These are phyloP conservation scores for Drosophila ananassae DNA, from an alignment of 1,140 invertebrate species.

Conservation along the genomic window DNA sequence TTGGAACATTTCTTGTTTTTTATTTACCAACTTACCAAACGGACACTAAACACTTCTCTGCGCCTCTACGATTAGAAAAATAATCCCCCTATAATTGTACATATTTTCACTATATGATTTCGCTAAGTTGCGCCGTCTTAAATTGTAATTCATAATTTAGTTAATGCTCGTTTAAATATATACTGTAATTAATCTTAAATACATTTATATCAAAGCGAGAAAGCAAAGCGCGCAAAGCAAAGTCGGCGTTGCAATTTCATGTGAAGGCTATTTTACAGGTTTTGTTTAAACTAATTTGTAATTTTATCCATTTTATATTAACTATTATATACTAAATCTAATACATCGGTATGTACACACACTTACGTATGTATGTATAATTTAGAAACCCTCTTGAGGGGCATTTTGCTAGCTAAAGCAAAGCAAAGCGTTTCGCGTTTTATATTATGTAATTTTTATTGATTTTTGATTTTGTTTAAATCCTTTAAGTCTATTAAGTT, in stretches of 20 bases:
- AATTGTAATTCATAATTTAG: constrained; percentile 61
- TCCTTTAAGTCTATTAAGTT: constrained; percentile 66
- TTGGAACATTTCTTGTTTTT: constrained; percentile 19
- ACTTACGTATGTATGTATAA: constrained; percentile 25
- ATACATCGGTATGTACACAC: constrained; percentile 34
- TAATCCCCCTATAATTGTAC: constrained; percentile 43
- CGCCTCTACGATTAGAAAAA: constrained; percentile 19
- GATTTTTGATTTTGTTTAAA: constrained; percentile 66
- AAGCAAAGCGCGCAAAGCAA: constrained; percentile 62
- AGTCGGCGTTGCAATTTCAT: constrained; percentile 63
- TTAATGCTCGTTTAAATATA: constrained; percentile 52
- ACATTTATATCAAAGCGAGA: constrained; percentile 58
- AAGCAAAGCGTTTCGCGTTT: constrained; percentile 44
- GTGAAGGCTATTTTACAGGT: constrained; percentile 83
- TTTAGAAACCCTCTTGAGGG: constrained; percentile 36
- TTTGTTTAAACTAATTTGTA: constrained; percentile 80
- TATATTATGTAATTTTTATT: constrained; percentile 74
- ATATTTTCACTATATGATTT: constrained; percentile 47
- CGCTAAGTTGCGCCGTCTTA: constrained; percentile 40
- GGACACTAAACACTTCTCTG: constrained; percentile 25
- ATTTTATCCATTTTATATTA: constrained; percentile 55
- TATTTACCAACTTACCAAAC: constrained; percentile 3
- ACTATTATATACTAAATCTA: constrained; percentile 34
- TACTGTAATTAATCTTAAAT: constrained; percentile 51
- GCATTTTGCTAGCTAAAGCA: constrained; percentile 21